phyloP scores from a whole-genome alignment of 2,113 vertebrate genomes.

The Mionectes macconnelli region DNA sequence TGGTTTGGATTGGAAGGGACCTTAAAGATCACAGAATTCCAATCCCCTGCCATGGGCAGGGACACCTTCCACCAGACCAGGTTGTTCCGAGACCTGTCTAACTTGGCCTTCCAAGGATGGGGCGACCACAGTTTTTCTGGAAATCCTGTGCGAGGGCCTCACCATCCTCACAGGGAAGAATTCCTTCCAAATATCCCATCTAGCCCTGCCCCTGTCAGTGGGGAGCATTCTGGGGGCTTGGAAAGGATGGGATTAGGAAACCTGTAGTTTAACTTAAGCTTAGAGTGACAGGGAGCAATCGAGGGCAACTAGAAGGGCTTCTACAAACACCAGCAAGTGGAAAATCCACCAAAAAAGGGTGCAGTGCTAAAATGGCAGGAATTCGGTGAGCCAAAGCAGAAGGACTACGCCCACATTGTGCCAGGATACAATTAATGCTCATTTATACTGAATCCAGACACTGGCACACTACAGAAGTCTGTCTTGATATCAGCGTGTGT shows the following conservation, averaged over 20 bases:
- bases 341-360: background rate
- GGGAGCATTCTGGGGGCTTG: background rate
- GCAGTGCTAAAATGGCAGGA: background rate
- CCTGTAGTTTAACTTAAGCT: no score
- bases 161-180: background rate
- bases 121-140: background rate
- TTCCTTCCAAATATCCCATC: background rate
- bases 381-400: background rate
- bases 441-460: background rate
- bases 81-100: background rate
- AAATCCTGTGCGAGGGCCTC: background rate
- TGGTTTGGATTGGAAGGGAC: background rate
- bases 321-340: background rate
- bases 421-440: background rate
- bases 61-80: background rate
- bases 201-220: background rate
- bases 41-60: background rate
- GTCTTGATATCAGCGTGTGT: fast-evolving
- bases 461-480: background rate
- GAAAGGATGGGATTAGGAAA: background rate
- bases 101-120: background rate
- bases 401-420: background rate
- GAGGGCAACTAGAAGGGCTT: background rate
- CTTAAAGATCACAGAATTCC: background rate
- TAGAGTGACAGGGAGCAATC: no score